Conservation (phyloP, 2,888 invertebrate species). For the Diarsia dahlii region DNA sequence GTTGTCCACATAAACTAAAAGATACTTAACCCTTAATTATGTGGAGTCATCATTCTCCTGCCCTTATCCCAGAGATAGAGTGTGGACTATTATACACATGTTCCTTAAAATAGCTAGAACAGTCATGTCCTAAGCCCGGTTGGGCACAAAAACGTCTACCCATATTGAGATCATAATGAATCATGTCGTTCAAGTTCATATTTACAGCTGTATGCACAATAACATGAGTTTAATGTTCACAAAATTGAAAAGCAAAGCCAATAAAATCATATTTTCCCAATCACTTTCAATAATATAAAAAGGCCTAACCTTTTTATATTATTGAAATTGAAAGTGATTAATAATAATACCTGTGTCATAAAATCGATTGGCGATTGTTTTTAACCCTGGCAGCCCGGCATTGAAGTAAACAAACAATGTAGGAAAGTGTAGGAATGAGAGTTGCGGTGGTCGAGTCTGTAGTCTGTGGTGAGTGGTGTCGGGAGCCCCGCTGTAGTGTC, state of each 20-base stretch:
- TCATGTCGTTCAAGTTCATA: slow-evolving; percentile 49
- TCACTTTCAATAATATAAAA: slow-evolving; percentile 42
- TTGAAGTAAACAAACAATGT: slow-evolving; percentile 63
- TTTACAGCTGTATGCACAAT: slow-evolving; percentile 9
- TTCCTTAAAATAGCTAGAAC: slow-evolving; percentile 30
- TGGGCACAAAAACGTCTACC: slow-evolving; percentile 16
- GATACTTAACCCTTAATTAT: neutral
- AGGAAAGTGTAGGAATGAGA: slow-evolving; percentile 59
- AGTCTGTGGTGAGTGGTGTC: slow-evolving; percentile 48
- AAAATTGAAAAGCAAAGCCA: slow-evolving; percentile 37
- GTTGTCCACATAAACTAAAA: neutral
- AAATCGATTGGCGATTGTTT: slow-evolving; percentile 54
- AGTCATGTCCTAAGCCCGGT: slow-evolving; percentile 22
- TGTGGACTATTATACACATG: neutral
- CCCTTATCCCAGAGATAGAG: neutral
- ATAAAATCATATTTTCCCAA: slow-evolving; percentile 38
- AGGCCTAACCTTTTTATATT: too few relatives aligned
- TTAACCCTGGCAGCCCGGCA: slow-evolving; percentile 50
- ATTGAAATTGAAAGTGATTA: too few relatives aligned
- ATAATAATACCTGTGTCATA: slow-evolving; percentile 44
- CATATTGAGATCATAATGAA: slow-evolving; percentile 42
- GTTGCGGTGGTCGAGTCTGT: slow-evolving; percentile 41
- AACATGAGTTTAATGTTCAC: slow-evolving; percentile 14
- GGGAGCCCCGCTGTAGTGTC: slow-evolving; percentile 81
- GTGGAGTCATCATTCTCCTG: too few relatives aligned